phyloP scores from a whole-genome alignment of 2,888 invertebrate genomes.

The Euproctis similis region DNA sequence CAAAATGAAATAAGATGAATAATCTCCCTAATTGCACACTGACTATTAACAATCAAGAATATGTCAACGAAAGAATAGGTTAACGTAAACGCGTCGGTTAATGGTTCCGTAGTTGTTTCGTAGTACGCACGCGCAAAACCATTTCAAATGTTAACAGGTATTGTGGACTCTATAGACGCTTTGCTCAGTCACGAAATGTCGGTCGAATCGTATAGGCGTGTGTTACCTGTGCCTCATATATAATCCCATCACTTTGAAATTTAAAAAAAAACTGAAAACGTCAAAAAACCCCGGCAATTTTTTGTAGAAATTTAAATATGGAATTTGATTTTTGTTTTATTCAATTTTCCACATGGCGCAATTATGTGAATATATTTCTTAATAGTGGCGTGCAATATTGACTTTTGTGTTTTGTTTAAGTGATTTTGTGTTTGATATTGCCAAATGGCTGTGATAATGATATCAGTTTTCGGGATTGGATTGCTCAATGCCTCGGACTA shows the following conservation, averaged over 20 bases:
- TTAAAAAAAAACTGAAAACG: slow-evolving; percentile 30
- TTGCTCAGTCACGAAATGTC: slow-evolving; percentile 54
- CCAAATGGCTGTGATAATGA: slow-evolving; percentile 65
- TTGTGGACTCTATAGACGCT: slow-evolving; percentile 35
- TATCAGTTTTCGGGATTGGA: slow-evolving; percentile 62
- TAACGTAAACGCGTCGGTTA: slow-evolving; percentile 31
- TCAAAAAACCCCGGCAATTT: slow-evolving; percentile 32
- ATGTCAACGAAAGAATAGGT: slow-evolving; percentile 35
- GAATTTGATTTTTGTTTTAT: slow-evolving; percentile 22
- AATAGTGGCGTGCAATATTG: slow-evolving; percentile 52
- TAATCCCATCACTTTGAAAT: slow-evolving; percentile 21
- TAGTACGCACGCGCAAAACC: slow-evolving; percentile 46
- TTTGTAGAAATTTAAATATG: slow-evolving; percentile 26
- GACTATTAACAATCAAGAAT: slow-evolving; percentile 25
- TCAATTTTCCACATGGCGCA: slow-evolving; percentile 25
- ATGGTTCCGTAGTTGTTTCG: slow-evolving; percentile 29
- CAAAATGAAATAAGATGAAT: slow-evolving; percentile 11
- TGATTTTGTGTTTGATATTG: slow-evolving; percentile 62
- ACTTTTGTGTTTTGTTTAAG: slow-evolving; percentile 63
- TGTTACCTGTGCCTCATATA: slow-evolving; percentile 32
- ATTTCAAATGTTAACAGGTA: slow-evolving; percentile 50
- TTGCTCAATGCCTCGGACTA: slow-evolving; percentile 53
- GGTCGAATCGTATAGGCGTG: slow-evolving; percentile 52
- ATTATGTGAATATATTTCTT: slow-evolving; percentile 28
- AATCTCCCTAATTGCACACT: slow-evolving; percentile 23